Percentiles rank a stretch among this genome's conserved stretches.
Evolutionary conservation across 2,113 vertebrate genomes (phyloP).

Genomic region (Ploceus nigricollis): DNA sequence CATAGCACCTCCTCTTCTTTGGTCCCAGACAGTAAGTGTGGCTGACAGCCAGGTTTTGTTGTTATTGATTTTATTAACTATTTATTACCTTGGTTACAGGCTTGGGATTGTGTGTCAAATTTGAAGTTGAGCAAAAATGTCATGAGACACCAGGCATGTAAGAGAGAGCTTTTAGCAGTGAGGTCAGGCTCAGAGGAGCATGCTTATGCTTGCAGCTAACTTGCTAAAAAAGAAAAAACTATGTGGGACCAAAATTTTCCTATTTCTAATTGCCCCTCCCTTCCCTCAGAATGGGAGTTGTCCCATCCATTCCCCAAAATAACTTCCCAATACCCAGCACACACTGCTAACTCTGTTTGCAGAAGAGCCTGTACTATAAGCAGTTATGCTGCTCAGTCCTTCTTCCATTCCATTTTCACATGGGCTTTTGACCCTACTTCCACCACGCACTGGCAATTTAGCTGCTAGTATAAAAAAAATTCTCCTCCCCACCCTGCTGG

Average conservation of each 20-base stretch:
- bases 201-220: constrained; percentile 18
- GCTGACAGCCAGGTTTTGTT: constrained; percentile 33
- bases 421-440: neutral
- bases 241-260: neutral
- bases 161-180: constrained; percentile 15
- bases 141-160: constrained; percentile 39
- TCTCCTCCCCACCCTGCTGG: neutral
- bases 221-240: constrained; percentile 28
- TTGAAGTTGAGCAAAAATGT: constrained; percentile 43
- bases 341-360: neutral
- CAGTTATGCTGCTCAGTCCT: neutral
- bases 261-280: neutral
- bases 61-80: constrained; percentile 65
- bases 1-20: neutral
- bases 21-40: neutral
- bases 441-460: neutral
- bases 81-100: constrained; percentile 49
- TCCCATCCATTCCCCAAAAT: neutral
- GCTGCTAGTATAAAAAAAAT: neutral
- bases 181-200: constrained; percentile 21
- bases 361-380: neutral
- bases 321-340: neutral
- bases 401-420: neutral
- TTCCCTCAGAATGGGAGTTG: neutral
- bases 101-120: constrained; percentile 40